phyloP scores from a whole-genome alignment of 2,888 invertebrate species.

The Teleiodes luculella region DNA sequence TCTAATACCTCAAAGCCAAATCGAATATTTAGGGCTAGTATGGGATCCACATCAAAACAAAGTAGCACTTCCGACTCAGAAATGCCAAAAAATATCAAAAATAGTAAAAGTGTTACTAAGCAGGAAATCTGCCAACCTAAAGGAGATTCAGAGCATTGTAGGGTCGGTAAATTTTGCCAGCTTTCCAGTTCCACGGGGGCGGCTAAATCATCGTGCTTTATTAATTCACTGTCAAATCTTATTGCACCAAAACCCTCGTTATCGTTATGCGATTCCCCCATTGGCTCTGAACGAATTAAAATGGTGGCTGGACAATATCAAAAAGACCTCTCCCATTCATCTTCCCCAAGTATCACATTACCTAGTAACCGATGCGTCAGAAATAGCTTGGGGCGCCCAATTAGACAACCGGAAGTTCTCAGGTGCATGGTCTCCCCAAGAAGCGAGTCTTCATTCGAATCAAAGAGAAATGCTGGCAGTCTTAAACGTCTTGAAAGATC shows the following conservation, averaged over 20 bases:
- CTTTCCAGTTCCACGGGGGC: not conserved
- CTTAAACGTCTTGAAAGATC: conserved; percentile 6
- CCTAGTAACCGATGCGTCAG: conserved; percentile 25
- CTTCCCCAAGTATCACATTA: conserved; percentile 14
- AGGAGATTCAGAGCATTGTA: not conserved
- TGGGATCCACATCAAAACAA: no score
- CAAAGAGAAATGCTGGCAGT: conserved; percentile 13
- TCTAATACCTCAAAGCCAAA: no score
- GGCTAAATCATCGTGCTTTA: not conserved
- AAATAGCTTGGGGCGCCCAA: conserved; percentile 17
- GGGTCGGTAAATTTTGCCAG: not conserved
- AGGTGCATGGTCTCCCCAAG: conserved; percentile 14
- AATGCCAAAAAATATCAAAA: no score
- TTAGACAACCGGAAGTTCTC: conserved; percentile 9
- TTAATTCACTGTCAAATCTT: not conserved
- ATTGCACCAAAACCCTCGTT: not conserved
- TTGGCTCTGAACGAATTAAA: not conserved
- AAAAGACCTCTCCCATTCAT: conserved; percentile 12
- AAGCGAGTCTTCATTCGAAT: conserved; percentile 10
- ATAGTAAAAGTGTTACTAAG: no score
- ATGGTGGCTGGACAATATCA: conserved; percentile 19
- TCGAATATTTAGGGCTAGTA: no score
- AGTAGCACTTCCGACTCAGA: no score
- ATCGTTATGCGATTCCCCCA: not conserved
- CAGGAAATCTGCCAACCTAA: not conserved